Base-by-base conservation (phyloP, 2,113 vertebrate species). In the Eonycteris spelaea region DNA sequence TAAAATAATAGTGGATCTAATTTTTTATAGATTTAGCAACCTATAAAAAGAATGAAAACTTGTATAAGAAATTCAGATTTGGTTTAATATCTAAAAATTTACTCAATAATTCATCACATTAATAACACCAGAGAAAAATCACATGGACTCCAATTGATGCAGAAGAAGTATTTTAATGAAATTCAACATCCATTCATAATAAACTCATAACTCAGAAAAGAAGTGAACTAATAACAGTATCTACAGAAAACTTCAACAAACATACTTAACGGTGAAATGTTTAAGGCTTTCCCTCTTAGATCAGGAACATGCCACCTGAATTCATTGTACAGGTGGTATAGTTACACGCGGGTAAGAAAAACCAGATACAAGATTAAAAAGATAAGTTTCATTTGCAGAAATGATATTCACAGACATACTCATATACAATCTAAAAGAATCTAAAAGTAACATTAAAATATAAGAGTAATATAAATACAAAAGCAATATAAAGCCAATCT, bases 81-180 rank as follows among this genome's bases (percentile, higher is more conserved):
- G 65, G 22, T 67, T 87, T 57, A 84, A 73, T 73, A 91, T 45
- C 67, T 87, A 57, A 88, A 75, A 88, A 28, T 28, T 77, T 82
- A 77, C 33, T 75, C 70, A 77, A 7, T 77, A 65, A 78, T 77
- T 88, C 26, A 93, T 45, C 38, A 90, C 61, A 84, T 75, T 87
- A 67, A 78, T 53, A 96, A 91, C 59, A 94, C 86, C 83, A 21
- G n/a, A 73, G 38, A 94, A 84, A 22, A 79, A 74, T 48, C 61
- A 77, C 45, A 61, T 38, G 61, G 84, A 84, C n/a, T 84, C 11
- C 11, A 48, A 84, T 2, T 71, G 43, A 79, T 38, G 19, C 22
- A 77, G 67, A 70, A 75, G 68, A 80, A 82, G 15, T 7, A 78
- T 84, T 84, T 61, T 84, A 45, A 71, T 65, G 78, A 24, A 95